A percentile compares a stretch with the other conserved stretches of the same genome.
Conservation (phyloP, 2,888 invertebrate genomes). For the Drosophila dives region DNA sequence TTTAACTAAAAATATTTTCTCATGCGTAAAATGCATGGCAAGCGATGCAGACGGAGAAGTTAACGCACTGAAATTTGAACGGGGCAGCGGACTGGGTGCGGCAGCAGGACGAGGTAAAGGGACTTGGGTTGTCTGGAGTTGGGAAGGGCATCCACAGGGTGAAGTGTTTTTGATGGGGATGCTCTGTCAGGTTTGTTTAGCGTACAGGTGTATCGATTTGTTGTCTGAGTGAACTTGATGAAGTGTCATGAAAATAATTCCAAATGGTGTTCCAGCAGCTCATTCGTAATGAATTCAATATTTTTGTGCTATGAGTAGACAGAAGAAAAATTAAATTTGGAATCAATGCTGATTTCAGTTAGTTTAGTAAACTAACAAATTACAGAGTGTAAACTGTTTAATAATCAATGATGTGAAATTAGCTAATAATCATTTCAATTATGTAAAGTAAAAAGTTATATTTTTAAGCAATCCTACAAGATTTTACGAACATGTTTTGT, state of each 20-base stretch:
- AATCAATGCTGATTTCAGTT: not conserved
- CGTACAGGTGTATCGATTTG: slow-evolving; percentile 53
- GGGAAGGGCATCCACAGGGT: not conserved
- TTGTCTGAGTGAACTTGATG: slow-evolving; percentile 44
- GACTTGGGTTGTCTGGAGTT: slow-evolving; percentile 32
- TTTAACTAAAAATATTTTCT: slow-evolving; percentile 75
- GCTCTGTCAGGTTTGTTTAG: slow-evolving; percentile 29
- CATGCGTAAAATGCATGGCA: slow-evolving; percentile 79
- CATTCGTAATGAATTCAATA: slow-evolving; percentile 3
- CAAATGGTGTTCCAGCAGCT: not conserved
- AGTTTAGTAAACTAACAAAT: not conserved
- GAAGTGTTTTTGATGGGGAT: not conserved
- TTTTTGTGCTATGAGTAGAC: not conserved
- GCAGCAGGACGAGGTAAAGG: not conserved
- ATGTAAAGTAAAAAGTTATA: not conserved
- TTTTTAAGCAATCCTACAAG: not conserved
- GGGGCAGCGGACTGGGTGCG: slow-evolving; percentile 7
- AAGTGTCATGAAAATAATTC: slow-evolving; percentile 37
- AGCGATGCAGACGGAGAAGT: slow-evolving; percentile 67
- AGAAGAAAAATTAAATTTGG: not conserved
- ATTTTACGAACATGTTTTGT: no score
- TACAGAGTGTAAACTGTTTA: not conserved
- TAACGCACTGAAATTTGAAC: slow-evolving; percentile 56
- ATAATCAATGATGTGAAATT: not conserved
- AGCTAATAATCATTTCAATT: not conserved